Base-by-base conservation (phyloP, 2,797 vertebrate species). In the Clarias fuscus region DNA sequence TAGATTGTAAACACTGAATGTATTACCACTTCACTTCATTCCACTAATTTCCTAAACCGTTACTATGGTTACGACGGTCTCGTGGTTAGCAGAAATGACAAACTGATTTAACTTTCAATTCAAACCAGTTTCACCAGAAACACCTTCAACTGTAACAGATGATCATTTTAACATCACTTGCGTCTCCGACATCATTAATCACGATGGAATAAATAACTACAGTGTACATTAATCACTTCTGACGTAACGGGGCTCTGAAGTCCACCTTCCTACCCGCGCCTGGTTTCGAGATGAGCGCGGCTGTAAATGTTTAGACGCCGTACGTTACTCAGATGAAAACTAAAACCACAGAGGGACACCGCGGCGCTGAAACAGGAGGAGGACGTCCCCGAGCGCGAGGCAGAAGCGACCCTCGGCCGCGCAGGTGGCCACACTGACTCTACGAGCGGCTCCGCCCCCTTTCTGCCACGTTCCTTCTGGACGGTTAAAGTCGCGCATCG, bases 351-450 rank as follows among this genome's bases (percentile, higher is more conserved):
- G 15, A 37, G 17, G 37, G 37, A 70, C 8, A 4, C 17, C 20
- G 72, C 24, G 53, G 73, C 30, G 33, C 18, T 7, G 27, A 48
- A 73, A 43, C 20, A 13, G 40, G 17, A 43, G 78, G 2, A 33
- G 2, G 7, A n/a, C 15, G 61, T 15, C 14, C 13, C 43, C 18
- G 22, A 48, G 22, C 37, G 4, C 17, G 65, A 17, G 15, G 30
- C 37, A 20, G 80, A 65, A 82, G 56, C 68, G 15, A 82, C 80
- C 67, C 79, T 67, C 22, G 4, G 79, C 43, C 7, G 24, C 3
- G n/a, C 40, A 82, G 80, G n/a, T 82, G 62, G 17, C 48, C 40
- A 14, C 81, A 8, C 27, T 70, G 70, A 18, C 48, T 58, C 81
- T n/a, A 22, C 8, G 0, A 3, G 48, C 2, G 43, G 27, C 27